Conservation (phyloP, 2,888 invertebrate species). For the Spodoptera littoralis region DNA sequence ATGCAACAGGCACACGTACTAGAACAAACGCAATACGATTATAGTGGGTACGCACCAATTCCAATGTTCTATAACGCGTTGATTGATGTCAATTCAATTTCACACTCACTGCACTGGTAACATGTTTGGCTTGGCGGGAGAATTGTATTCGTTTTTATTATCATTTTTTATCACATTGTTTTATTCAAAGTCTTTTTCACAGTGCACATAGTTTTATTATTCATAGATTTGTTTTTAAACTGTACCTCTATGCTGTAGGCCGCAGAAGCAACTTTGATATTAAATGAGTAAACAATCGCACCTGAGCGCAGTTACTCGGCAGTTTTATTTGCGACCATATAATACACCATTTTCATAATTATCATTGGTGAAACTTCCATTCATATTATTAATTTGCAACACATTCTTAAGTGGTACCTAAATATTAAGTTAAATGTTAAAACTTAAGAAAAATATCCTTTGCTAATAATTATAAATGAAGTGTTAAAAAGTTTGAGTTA, state of each 20-base stretch:
- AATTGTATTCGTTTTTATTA: conserved; percentile 1
- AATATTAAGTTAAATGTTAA: too few relatives aligned
- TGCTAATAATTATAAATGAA: neutral
- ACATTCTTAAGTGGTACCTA: too few relatives aligned
- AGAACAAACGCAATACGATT: conserved; percentile 2
- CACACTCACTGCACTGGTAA: conserved; percentile 26
- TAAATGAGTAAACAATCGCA: too few relatives aligned
- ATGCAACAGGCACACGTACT: conserved; percentile 15
- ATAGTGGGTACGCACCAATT: conserved; percentile 12
- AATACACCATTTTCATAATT: too few relatives aligned
- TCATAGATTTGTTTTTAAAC: neutral
- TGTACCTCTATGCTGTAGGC: too few relatives aligned
- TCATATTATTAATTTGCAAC: too few relatives aligned
- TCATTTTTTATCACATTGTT: neutral
- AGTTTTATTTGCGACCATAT: too few relatives aligned
- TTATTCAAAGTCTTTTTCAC: neutral
- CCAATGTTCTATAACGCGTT: conserved; percentile 29
- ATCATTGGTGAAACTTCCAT: too few relatives aligned
- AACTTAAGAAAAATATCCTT: neutral
- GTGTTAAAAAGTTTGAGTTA: neutral
- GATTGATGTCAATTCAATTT: conserved; percentile 53
- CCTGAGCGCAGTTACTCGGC: too few relatives aligned
- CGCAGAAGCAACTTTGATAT: too few relatives aligned
- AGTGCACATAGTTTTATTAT: neutral
- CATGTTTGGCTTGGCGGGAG: conserved; percentile 17